A percentile compares a stretch with the other conserved stretches of the same genome.
phyloP scores from a whole-genome alignment of 2,113 vertebrate species.

The Coryphaenoides rupestris region DNA sequence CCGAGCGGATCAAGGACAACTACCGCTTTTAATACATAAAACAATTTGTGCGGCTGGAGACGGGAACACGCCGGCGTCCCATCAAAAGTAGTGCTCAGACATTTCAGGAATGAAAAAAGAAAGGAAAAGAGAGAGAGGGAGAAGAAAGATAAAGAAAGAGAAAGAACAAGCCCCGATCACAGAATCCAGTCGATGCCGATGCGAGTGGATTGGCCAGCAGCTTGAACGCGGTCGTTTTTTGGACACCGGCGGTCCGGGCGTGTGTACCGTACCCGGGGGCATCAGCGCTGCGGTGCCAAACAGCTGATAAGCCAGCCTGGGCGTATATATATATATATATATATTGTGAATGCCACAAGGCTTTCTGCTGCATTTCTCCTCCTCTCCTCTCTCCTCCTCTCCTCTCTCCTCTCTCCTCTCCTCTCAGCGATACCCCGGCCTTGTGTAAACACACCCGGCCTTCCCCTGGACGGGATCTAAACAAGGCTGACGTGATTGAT shows the following conservation, averaged over 20 bases:
- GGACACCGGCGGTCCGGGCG: background rate
- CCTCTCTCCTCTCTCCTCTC: no score
- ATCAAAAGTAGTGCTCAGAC: no score
- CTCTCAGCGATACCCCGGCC: conserved; percentile 53
- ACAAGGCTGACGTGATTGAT: conserved; percentile 73
- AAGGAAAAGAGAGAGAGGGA: background rate
- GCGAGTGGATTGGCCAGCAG: no score
- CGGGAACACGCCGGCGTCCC: no score
- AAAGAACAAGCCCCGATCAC: no score
- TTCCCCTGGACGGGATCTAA: conserved; percentile 62
- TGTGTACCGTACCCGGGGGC: conserved; percentile 19
- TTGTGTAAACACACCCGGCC: conserved; percentile 62
- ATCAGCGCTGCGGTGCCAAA: conserved; percentile 57
- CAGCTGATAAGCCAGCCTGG: conserved; percentile 60
- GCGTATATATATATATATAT: no score
- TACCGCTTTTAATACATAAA: conserved; percentile 29
- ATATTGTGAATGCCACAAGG: conserved; percentile 48
- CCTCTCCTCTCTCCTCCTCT: no score
- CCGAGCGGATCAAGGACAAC: conserved; percentile 33
- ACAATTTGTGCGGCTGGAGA: conserved; percentile 10
- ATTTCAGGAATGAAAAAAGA: background rate
- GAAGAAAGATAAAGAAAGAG: no score
- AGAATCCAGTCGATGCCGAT: no score
- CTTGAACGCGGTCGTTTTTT: background rate
- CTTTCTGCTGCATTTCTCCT: conserved; percentile 49